Base-by-base conservation (phyloP, 2,888 invertebrate genomes). In the Caenorhabditis macrosperma region DNA sequence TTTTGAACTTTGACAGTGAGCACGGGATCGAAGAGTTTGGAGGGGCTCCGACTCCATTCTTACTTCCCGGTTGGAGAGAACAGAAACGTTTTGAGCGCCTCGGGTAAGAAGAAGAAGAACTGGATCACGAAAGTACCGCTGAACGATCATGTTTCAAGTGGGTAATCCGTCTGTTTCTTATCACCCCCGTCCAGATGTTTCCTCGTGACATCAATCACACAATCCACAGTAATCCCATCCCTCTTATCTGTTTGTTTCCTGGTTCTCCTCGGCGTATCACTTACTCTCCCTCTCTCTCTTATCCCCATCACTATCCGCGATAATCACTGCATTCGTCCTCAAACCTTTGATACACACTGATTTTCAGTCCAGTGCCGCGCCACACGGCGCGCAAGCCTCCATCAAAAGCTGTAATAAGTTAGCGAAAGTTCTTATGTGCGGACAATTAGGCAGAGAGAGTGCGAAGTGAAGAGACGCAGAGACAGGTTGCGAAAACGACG, bases 341-440 rank as follows among this genome's bases (percentile, higher is more conserved):
- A 54, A 54, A 54, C 54, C 30, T 54, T 17, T 17, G 54, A 54
- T 54, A 54, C 54, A 54, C 54, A 54, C 54, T 54, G 54, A 54
- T 54, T 54, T 54, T 54, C 54, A 54, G 54, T 54, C 54, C 54
- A 54, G 46, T 46, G 46, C 30, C 15, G 38, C 38, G 38, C 46
- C 20, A 20, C 46, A 20, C 46, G 46, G 41, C 33, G 9, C 33
- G 33, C 33, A 12, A 38, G n/a, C 17, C 60, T 10, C 50, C 55
- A 52, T 74, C 50, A 76, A 67, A 54, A 76, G 76, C 67, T 68
- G 76, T 61, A 76, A 67, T 76, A 67, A 66, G 76, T 67, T 76
- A 61, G 67, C 68, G 67, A 61, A 76, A 76, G 68, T 76, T 67
- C 59, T 68, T 54, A 52, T 64, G 46, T 15, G 20, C 64, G 33